Evolutionary conservation across 2,113 vertebrate species (phyloP).

Genomic region (Hippoglossus stenolepis): DNA sequence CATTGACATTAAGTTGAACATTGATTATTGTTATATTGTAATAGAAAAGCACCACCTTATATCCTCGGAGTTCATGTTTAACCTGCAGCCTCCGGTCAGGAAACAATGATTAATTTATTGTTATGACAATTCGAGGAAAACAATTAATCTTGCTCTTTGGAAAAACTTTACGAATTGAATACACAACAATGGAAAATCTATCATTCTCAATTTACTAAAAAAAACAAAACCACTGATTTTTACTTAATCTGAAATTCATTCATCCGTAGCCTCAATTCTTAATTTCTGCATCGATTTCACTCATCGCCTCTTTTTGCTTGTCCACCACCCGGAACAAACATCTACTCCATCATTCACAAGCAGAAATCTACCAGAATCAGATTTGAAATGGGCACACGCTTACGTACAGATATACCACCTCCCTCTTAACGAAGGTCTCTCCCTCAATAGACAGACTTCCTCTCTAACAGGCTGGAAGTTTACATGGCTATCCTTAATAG

Average conservation of each 20-base stretch:
- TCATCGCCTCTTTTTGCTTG: background rate
- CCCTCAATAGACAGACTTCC: too few relatives aligned
- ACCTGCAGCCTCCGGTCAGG: background rate
- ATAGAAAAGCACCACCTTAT: background rate
- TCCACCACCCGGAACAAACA: background rate
- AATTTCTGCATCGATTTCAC: background rate
- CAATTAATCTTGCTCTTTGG: background rate
- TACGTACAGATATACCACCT: background rate
- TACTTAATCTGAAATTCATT: background rate
- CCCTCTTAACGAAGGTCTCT: too few relatives aligned
- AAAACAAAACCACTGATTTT: background rate
- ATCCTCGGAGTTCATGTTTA: background rate
- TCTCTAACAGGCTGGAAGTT: too few relatives aligned
- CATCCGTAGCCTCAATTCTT: background rate
- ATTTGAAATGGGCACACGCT: background rate
- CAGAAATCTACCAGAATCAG: background rate
- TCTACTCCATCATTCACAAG: background rate
- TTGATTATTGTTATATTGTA: too few relatives aligned
- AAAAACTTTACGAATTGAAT: background rate
- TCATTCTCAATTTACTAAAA: background rate
- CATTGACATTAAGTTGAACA: too few relatives aligned
- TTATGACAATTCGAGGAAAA: background rate
- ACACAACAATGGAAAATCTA: background rate
- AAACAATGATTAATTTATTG: background rate
- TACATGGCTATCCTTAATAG: too few relatives aligned